Evolutionary conservation across 1,140 invertebrate genomes (phyloP).

Genomic region (Psix sp.): DNA sequence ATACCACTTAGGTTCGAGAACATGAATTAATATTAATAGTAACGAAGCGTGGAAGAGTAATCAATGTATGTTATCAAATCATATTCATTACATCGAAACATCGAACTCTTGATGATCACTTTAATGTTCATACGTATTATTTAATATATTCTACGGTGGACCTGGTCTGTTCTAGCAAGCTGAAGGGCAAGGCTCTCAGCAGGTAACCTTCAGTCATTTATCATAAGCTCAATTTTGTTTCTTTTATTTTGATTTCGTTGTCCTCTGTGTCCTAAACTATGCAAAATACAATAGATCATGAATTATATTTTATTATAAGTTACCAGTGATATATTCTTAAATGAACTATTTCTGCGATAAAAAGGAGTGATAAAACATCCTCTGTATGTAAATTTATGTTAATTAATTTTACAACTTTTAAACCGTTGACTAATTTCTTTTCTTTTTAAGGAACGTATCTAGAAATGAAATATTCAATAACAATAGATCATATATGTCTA

Average conservation of each 20-base stretch:
- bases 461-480: no score
- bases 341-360: no score
- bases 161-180: slow-evolving; percentile 85
- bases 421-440: no score
- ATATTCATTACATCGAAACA: slow-evolving; percentile 39
- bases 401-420: no score
- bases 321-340: no score
- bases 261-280: not conserved
- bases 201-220: slow-evolving; percentile 81
- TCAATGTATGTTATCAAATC: slow-evolving; percentile 43
- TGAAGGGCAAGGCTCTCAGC: slow-evolving; percentile 86
- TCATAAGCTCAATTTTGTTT: slow-evolving; percentile 44
- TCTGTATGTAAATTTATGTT: no score
- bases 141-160: slow-evolving; percentile 74
- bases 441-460: no score
- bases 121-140: slow-evolving; percentile 71
- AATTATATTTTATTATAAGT: no score
- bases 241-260: slow-evolving; percentile 31
- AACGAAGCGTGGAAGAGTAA: no score
- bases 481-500: no score
- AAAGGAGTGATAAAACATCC: no score
- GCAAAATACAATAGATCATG: no score
- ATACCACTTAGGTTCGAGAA: slow-evolving; percentile 24
- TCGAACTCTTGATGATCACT: slow-evolving; percentile 54
- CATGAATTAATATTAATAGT: slow-evolving; percentile 1